phyloP scores from a whole-genome alignment of 2,113 vertebrate species.

The Laticauda laticaudata region DNA sequence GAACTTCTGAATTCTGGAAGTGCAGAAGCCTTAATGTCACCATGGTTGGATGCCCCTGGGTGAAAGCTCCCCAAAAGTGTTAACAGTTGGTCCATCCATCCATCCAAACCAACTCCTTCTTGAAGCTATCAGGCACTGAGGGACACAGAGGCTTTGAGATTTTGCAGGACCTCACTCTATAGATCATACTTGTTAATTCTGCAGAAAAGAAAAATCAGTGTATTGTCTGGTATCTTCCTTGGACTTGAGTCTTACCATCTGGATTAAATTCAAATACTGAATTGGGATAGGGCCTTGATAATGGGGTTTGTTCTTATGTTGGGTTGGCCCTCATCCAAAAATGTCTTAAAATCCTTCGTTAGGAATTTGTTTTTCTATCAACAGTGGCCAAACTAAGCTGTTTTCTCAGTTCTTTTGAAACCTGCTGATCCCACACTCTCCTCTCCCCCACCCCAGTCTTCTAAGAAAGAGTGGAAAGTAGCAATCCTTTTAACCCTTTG shows the following conservation, averaged over 20 bases:
- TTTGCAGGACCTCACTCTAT: not conserved
- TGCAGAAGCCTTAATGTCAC: too few relatives aligned
- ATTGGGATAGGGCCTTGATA: not conserved
- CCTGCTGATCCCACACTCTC: not conserved
- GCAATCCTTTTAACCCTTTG: not conserved
- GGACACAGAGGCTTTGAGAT: not conserved
- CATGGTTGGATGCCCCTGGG: not conserved
- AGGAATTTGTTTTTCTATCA: not conserved
- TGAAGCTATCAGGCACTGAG: not conserved
- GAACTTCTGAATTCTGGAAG: too few relatives aligned
- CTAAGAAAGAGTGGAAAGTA: not conserved
- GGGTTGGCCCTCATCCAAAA: not conserved
- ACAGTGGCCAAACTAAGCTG: not conserved
- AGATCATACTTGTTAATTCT: not conserved
- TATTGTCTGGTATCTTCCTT: not conserved
- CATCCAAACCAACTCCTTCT: too few relatives aligned
- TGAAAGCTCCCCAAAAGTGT: not conserved
- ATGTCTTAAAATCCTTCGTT: not conserved
- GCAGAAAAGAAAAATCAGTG: not conserved
- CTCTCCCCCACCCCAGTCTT: not conserved
- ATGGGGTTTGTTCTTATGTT: not conserved
- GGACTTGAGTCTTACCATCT: not conserved
- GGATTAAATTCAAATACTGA: not conserved
- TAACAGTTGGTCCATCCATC: too few relatives aligned
- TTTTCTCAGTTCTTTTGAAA: not conserved